Percentiles rank a stretch among this genome's conserved stretches.
Conservation (phyloP, 1,140 invertebrate species). For the Amphibalanus amphitrite region DNA sequence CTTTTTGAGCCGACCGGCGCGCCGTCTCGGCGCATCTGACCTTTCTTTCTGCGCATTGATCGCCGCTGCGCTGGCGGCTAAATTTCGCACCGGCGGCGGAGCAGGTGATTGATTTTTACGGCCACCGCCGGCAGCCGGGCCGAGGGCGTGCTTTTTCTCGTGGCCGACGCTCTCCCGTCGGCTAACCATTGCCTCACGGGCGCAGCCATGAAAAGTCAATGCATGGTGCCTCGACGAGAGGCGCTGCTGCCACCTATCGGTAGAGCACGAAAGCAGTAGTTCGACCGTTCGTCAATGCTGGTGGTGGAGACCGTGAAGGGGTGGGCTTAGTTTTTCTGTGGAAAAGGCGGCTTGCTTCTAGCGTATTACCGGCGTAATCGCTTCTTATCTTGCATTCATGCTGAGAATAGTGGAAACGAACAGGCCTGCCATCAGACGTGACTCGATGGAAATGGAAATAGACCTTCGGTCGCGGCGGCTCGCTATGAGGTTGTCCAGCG, state of each 20-base stretch:
- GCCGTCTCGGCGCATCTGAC: background rate
- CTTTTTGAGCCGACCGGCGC: background rate
- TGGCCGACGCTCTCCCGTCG: background rate
- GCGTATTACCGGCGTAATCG: no score
- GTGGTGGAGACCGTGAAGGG: no score
- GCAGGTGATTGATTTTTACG: background rate
- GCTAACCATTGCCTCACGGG: background rate
- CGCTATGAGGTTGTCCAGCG: no score
- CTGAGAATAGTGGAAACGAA: no score
- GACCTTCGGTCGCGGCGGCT: no score
- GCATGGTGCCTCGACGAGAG: background rate
- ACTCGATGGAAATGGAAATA: no score
- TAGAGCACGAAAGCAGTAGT: background rate
- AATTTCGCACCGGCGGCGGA: background rate
- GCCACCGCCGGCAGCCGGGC: no score
- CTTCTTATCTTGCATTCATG: no score
- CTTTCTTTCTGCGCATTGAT: background rate
- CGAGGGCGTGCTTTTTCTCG: background rate
- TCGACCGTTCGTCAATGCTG: no score
- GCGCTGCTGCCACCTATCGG: background rate
- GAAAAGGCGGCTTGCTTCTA: no score
- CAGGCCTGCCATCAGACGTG: no score
- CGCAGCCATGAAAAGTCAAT: background rate
- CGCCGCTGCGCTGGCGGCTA: background rate
- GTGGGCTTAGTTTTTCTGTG: no score